Conservation (phyloP, 2,888 invertebrate species). For the Drosophila melanosoma region DNA sequence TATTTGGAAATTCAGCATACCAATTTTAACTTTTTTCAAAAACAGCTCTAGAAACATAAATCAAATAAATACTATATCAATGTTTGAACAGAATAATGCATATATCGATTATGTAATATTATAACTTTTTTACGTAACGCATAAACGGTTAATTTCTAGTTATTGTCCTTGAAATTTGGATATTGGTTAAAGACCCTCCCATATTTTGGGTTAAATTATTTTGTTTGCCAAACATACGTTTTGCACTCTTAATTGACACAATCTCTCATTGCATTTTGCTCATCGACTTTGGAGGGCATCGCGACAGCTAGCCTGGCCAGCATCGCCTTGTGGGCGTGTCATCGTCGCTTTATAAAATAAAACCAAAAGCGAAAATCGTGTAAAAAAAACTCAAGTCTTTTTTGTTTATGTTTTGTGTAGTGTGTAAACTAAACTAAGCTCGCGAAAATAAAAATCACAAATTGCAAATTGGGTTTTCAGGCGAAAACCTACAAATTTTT, state of each 20-base stretch:
- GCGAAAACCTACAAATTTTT: constrained; percentile 51
- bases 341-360: constrained; percentile 45
- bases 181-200: constrained; percentile 46
- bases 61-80: constrained; percentile 48
- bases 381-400: constrained; percentile 74
- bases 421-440: constrained; percentile 76
- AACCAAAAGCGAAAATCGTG: constrained; percentile 56
- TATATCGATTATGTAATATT: constrained; percentile 45
- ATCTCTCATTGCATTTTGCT: constrained; percentile 25
- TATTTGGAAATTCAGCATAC: constrained; percentile 70
- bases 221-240: constrained; percentile 41
- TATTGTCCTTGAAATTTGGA: constrained; percentile 77
- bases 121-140: constrained; percentile 47
- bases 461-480: constrained; percentile 57
- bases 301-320: constrained; percentile 41
- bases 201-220: constrained; percentile 18
- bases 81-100: constrained; percentile 58
- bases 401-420: constrained; percentile 30
- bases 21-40: constrained; percentile 46
- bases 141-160: constrained; percentile 73
- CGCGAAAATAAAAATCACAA: constrained; percentile 79
- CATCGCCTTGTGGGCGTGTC: constrained; percentile 42
- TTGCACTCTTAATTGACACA: constrained; percentile 73
- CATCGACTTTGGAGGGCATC: constrained; percentile 67
- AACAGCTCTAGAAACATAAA: constrained; percentile 46